Evolutionary conservation across 2,113 vertebrate genomes (phyloP).

Genomic region (Hirundichthys speculiger): DNA sequence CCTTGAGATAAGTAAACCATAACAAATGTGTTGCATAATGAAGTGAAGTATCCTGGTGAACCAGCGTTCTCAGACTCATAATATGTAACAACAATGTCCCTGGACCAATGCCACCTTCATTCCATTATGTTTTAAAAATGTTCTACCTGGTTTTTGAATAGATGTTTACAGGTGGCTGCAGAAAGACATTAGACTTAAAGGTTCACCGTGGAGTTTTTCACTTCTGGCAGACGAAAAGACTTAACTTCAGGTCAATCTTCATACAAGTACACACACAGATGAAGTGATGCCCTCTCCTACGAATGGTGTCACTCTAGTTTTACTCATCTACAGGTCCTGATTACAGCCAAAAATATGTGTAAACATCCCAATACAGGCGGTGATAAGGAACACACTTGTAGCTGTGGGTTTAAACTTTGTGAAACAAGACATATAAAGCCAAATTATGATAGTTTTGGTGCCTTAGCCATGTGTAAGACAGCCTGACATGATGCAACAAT

Average conservation of each 20-base stretch:
- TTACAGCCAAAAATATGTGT: background rate
- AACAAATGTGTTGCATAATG: background rate
- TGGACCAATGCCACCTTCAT: background rate
- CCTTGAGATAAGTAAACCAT: slow-evolving; percentile 18
- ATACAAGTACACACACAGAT: slow-evolving; percentile 1
- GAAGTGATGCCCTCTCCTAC: background rate
- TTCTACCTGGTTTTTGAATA: background rate
- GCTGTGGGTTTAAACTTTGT: too few species aligned
- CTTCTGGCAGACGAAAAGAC: too few species aligned
- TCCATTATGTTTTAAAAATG: background rate
- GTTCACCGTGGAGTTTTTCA: background rate
- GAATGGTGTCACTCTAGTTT: background rate
- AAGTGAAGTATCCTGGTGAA: background rate
- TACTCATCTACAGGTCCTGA: background rate
- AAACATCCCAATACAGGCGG: background rate
- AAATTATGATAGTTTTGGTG: too few species aligned
- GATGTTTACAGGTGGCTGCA: background rate
- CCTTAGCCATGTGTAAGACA: too few species aligned
- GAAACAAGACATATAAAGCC: too few species aligned
- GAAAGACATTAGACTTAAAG: background rate
- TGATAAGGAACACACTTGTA: background rate
- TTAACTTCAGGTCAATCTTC: background rate
- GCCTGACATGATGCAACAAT: too few species aligned
- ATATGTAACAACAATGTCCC: slow-evolving; percentile 5
- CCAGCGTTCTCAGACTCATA: background rate